Conservation (phyloP, 2,113 vertebrate species). For the Perca schrenkii region DNA sequence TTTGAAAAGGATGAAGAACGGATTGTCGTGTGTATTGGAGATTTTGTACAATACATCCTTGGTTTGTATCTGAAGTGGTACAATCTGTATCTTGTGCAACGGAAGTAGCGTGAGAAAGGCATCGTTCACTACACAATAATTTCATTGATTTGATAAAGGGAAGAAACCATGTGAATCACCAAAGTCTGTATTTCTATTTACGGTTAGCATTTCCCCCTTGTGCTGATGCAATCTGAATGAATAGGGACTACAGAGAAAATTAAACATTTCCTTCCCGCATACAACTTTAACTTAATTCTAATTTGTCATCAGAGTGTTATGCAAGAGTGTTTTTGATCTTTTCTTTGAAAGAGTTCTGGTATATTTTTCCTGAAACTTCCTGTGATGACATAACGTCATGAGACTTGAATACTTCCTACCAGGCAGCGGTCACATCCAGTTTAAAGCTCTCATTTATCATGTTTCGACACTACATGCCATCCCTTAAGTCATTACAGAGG, state of each 20-base stretch:
- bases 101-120: background rate
- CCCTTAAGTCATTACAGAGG: background rate
- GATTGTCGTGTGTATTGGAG: background rate
- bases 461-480: background rate
- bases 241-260: background rate
- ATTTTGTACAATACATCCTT: conserved; percentile 2
- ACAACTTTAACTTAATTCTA: conserved; percentile 5
- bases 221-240: conserved; percentile 22
- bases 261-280: background rate
- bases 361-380: background rate
- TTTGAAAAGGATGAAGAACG: background rate
- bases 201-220: background rate
- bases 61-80: conserved; percentile 10
- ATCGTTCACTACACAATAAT: conserved; percentile 22
- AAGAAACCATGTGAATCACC: conserved; percentile 42
- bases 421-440: background rate
- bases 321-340: background rate
- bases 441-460: background rate
- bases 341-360: background rate
- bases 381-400: background rate
- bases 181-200: conserved; percentile 18
- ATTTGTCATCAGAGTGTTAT: conserved; percentile 11
- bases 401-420: background rate
- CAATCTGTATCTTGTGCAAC: conserved; percentile 16
- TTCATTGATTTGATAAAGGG: conserved; percentile 33